Conservation (phyloP, 2,797 vertebrate genomes). For the Setipinna tenuifilis region DNA sequence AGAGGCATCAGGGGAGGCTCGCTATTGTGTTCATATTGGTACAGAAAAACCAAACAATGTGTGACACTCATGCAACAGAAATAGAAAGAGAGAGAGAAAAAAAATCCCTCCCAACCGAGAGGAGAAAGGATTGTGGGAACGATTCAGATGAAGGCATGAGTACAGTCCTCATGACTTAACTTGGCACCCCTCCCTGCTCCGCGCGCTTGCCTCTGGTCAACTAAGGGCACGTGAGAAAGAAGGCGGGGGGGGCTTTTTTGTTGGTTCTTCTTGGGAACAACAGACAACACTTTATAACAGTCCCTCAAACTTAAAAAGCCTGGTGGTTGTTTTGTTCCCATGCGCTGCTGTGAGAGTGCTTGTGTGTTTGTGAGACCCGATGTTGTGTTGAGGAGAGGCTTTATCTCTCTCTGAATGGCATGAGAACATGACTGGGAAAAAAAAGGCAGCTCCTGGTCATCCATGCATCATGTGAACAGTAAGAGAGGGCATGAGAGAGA, state of each 20-base stretch:
- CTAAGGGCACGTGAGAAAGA: slow-evolving; percentile 31
- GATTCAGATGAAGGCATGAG: slow-evolving; percentile 46
- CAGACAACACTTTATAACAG: slow-evolving; percentile 49
- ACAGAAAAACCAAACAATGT: slow-evolving; percentile 9
- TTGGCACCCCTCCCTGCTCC: slow-evolving; percentile 28
- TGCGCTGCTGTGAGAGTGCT: slow-evolving; percentile 57
- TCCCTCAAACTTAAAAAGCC: slow-evolving; percentile 46
- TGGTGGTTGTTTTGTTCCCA: slow-evolving; percentile 50
- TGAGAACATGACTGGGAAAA: slow-evolving; percentile 47
- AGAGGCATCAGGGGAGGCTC: neutral
- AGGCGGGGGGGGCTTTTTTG: slow-evolving; percentile 22
- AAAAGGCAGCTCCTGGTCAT: neutral
- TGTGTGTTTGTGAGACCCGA: slow-evolving; percentile 37
- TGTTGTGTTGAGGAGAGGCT: slow-evolving; percentile 41
- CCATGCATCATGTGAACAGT: slow-evolving; percentile 43
- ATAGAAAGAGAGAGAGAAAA: slow-evolving; percentile 44
- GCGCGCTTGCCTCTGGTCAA: slow-evolving; percentile 24
- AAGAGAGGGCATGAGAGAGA: neutral
- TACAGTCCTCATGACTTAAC: neutral
- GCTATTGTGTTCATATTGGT: slow-evolving; percentile 4
- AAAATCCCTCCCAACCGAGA: slow-evolving; percentile 44
- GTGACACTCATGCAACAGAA: slow-evolving; percentile 40
- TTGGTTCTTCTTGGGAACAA: slow-evolving; percentile 43
- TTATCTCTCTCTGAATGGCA: slow-evolving; percentile 55
- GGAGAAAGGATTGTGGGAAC: slow-evolving; percentile 58